Base-by-base conservation (phyloP, 2,113 vertebrate species). In the Rana temporaria region DNA sequence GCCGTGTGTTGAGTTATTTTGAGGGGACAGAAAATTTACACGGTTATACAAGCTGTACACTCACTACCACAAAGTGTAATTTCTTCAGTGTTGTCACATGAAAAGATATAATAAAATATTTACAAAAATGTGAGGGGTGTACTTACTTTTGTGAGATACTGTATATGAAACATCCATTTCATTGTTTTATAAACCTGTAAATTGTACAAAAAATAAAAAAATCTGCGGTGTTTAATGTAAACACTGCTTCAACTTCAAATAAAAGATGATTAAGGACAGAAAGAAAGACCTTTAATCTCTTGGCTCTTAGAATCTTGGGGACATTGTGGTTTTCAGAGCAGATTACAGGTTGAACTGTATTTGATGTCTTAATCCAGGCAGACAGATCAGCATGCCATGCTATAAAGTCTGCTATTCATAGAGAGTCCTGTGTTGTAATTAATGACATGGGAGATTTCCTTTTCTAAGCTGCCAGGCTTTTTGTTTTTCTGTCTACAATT, bases 311-410 rank as follows among this genome's bases (percentile, higher is more conserved):
- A 67, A 74, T 20, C 48, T 82, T 66, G 22, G 34, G 53, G 71
- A 71, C 20, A 80, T 71, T 67, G 60, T 73, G 53, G 64, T 64
- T 81, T 71, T 53, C 53, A 60, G 38, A 81, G 80, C 60, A 75
- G 80, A 82, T 82, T 82, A 74, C 80, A 82, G 80, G 80, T 82
- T 82, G 80, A 74, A 82, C 80, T 74, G 63, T 67, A 82, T 74
- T 82, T 74, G 48, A 82, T 66, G 30, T 52, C 30, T 75, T 82
- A 82, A 82, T 82, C 80, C 80, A 67, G 30, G 32, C 69, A 34
- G 52, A 57, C 62, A 82, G 71, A 74, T 82, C 70, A 75, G 19
- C 26, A 30, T 38, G 42, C 19, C 19, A 15, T 57, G 15, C 42
- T 69, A 19, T 53, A 70, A 70, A 52, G 42, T 53, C 59, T 30